Percentiles rank a stretch among this genome's conserved stretches.
Evolutionary conservation across 2,888 invertebrate species (phyloP).

Genomic region (Myathropa florea): DNA sequence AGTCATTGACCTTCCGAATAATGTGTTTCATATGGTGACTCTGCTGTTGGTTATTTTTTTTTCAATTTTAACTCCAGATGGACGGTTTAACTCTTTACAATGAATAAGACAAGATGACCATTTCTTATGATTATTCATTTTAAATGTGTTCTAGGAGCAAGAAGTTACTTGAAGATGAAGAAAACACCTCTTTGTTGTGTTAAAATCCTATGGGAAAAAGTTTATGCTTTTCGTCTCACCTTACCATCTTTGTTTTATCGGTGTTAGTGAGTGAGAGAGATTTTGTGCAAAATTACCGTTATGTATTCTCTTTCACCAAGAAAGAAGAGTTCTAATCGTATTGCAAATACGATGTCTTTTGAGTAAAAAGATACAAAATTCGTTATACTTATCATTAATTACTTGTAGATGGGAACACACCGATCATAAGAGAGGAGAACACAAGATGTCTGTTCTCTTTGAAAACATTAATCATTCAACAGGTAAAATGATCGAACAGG

Average conservation of each 20-base stretch:
- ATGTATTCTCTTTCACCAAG: conserved; percentile 50
- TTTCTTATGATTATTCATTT: conserved; percentile 38
- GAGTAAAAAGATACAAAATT: background rate
- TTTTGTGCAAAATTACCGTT: conserved; percentile 55
- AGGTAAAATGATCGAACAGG: conserved; percentile 60
- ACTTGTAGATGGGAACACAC: background rate
- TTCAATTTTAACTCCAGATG: background rate
- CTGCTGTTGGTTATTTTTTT: conserved; percentile 22
- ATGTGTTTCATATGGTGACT: conserved; percentile 45
- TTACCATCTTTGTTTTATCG: background rate
- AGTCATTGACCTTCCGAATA: conserved; percentile 69
- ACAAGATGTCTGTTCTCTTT: conserved; percentile 44
- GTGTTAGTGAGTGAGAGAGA: conserved; percentile 36
- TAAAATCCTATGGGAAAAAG: background rate
- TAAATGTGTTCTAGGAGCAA: conserved; percentile 16
- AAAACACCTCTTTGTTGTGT: background rate
- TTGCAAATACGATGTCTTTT: background rate
- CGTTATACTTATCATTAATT: background rate
- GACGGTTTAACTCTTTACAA: conserved; percentile 28
- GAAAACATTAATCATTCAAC: conserved; percentile 38
- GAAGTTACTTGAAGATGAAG: background rate
- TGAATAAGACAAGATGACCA: conserved; percentile 32
- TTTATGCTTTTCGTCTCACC: background rate
- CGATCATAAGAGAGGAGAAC: background rate
- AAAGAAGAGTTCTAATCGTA: conserved; percentile 48